Base-by-base conservation (phyloP, 2,113 vertebrate genomes). In the Cyphomyrus plagiostoma region DNA sequence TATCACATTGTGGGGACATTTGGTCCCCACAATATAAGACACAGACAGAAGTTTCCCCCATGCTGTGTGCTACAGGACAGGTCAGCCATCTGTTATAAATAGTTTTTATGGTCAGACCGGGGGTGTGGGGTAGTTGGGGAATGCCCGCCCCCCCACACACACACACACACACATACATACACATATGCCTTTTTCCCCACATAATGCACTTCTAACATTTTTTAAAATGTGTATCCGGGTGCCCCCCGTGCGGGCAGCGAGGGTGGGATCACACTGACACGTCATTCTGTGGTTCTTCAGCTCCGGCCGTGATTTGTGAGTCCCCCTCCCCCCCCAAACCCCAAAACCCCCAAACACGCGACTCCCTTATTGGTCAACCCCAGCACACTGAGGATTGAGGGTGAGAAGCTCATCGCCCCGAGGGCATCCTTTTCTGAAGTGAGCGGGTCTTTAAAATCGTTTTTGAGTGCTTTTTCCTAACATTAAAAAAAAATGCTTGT, bases 51-150 rank as follows among this genome's bases (percentile, higher is more conserved):
- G 11, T 39, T 8, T 77, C 35, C 35, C 80, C 35, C 80, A 83
- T 83, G 39, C 39, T 23, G 39, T n/a, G 19, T 50, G 48, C 50
- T 87, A 3, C 50, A 26, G 84, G 85, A n/a, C 42, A 46, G 82
- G 85, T 53, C 85, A 53, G 26, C 91, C 91, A 53, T 89, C 84
- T 77, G 91, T 88, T 94, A 92, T 94, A 93, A 94, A 94, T 94
- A 93, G 93, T 85, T 87, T 13, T 1, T 87, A 89, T 92, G 92
- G 91, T 88, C 92, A 92, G 91, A 93, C 93, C 91, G 90, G 93
- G 92, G 92, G 91, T 56, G 62, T 11, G 23, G 89, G 91, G 89
- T 92, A 92, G 58, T 92, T 90, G 88, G 92, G 91, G 89, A 87
- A 92, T 93, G 91, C 91, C 90, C 46, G 23, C 70, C 30, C 58